Conservation (phyloP, 2,888 invertebrate species). For the Lacanobia oleracea region DNA sequence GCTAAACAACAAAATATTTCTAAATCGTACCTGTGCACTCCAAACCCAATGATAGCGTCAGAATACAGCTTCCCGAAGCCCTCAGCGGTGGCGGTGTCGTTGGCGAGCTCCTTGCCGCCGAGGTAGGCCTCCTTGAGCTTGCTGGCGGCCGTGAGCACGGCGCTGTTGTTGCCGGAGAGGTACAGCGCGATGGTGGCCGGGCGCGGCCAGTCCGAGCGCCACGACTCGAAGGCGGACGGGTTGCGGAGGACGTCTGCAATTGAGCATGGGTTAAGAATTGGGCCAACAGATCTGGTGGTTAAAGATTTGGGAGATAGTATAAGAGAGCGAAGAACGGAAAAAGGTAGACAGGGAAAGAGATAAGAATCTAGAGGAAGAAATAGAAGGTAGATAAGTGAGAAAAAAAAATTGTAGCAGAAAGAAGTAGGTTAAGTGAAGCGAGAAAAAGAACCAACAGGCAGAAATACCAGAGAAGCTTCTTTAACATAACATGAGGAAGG, state of each 20-base stretch:
- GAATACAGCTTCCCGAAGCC: constrained; percentile 73
- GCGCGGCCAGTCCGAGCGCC: constrained; percentile 90
- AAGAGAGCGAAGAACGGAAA: no score
- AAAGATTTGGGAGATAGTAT: no score
- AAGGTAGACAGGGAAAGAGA: no score
- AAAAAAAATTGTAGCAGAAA: no score
- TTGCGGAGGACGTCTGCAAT: constrained; percentile 89
- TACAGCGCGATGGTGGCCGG: constrained; percentile 92
- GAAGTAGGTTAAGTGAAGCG: no score
- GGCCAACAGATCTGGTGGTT: background rate
- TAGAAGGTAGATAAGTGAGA: no score
- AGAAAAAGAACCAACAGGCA: no score
- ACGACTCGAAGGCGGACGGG: constrained; percentile 83
- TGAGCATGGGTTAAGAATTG: background rate
- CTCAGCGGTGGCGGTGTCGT: constrained; percentile 62
- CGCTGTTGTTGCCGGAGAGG: constrained; percentile 83
- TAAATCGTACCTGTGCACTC: constrained; percentile 82
- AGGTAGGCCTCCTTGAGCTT: constrained; percentile 71
- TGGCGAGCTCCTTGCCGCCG: constrained; percentile 62
- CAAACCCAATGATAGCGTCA: constrained; percentile 75
- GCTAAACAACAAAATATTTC: no score
- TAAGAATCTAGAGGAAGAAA: no score
- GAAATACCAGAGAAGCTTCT: no score
- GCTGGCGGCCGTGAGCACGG: constrained; percentile 85
- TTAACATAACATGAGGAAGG: no score